Evolutionary conservation across 2,888 invertebrate species (phyloP).

Genomic region (Drosophila prolongata): DNA sequence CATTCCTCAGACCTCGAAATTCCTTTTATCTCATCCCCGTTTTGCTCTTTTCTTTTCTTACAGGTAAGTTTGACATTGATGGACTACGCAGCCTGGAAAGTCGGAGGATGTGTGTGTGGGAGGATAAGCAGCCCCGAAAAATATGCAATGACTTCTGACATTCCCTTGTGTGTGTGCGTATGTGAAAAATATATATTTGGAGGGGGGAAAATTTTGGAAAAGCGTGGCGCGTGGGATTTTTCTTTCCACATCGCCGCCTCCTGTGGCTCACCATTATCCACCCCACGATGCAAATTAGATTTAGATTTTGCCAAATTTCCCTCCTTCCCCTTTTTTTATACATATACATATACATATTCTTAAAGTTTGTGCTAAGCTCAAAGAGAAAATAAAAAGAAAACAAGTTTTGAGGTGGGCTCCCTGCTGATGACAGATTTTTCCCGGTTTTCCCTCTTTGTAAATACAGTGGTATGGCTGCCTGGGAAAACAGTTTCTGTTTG

Average conservation of each 20-base stretch:
- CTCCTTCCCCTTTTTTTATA: background rate
- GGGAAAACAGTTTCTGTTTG: slow-evolving; percentile 38
- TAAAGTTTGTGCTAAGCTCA: slow-evolving; percentile 26
- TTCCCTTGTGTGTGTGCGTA: slow-evolving; percentile 36
- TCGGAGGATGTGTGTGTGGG: slow-evolving; percentile 23
- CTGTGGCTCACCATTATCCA: slow-evolving; percentile 27
- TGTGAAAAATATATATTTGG: slow-evolving; percentile 1
- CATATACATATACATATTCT: slow-evolving; percentile 9
- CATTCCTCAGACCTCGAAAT: slow-evolving; percentile 32
- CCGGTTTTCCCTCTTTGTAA: background rate
- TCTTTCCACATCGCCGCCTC: slow-evolving; percentile 18
- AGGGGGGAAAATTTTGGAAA: slow-evolving; percentile 9
- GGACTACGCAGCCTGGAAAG: slow-evolving; percentile 49
- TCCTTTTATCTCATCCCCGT: slow-evolving; percentile 34
- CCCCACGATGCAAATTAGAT: slow-evolving; percentile 59
- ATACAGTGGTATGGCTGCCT: slow-evolving; percentile 14
- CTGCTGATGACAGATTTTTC: slow-evolving; percentile 44
- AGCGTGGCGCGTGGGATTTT: slow-evolving; percentile 20
- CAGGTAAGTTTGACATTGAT: slow-evolving; percentile 78
- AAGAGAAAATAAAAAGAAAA: background rate
- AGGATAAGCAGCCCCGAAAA: background rate
- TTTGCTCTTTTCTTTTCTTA: slow-evolving; percentile 30
- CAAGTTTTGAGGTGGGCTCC: slow-evolving; percentile 20
- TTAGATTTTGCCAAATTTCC: slow-evolving; percentile 47
- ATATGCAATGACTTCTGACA: slow-evolving; percentile 41